Base-by-base conservation (phyloP, 1,140 invertebrate species). In the Archivesica marissinica region DNA sequence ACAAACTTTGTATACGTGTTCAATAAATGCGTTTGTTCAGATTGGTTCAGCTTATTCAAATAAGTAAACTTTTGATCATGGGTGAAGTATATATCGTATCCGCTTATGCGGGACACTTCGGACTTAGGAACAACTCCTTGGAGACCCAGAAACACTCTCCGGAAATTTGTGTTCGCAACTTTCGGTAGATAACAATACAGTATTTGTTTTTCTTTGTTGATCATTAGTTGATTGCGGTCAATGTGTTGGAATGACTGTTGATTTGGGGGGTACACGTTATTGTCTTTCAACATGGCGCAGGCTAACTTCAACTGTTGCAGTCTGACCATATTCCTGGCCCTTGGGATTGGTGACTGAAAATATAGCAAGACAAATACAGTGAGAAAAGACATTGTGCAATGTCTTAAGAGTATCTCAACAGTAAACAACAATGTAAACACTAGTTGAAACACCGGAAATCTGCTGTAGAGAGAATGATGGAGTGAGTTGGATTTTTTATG, bases 101-200 rank as follows among this genome's bases (percentile, higher is more conserved):
- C 78, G 25, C 33, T 54, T 11, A 81, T 47, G 44, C 38, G 25
- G 2, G 15, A n/a, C 25, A 70, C 76, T 17, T 68, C n/a, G 1
- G 28, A 28, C 70, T 38, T 70, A 7, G 56, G 56, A 1, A 70
- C 76, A n/a, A 52, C 47, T 15, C 64, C 78, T 61, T 68, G 25
- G 1, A 70, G 23, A 64, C 64, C 78, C 7, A 81, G 64, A 50
- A 81, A 81, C 20, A 81, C 50, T 2, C 78, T 61, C 0, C 78
- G 61, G 39, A 81, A 81, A 23, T 81, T 81, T 33, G 78, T 81
- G 47, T 81, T 81, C 0, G 78, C 78, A 38, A 81, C 78, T 54
- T 81, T 81, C 23, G 78, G 78, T 30, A 81, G n/a, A 47, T 23
- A 68, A 28, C 78, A 68, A 41, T 70, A 81, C 25, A 81, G 35